Percentiles rank a stretch among this genome's conserved stretches.
phyloP scores from a whole-genome alignment of 2,113 vertebrate species.

The Halcyon malimbica region DNA sequence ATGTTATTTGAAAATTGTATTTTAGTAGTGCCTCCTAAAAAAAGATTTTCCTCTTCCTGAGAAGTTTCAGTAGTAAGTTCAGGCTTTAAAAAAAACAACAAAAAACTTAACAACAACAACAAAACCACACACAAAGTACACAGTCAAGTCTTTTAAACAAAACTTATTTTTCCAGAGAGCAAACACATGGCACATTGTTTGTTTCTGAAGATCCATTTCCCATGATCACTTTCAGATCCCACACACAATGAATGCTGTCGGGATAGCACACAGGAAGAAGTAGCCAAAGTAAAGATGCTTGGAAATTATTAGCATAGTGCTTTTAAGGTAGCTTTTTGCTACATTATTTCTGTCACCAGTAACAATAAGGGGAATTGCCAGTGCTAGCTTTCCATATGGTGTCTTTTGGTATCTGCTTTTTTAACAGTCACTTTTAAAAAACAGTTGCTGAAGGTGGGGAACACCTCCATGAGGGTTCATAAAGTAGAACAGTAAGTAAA shows the following conservation, averaged over 20 bases:
- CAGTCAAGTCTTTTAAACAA: background rate
- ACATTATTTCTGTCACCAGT: background rate
- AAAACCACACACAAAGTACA: background rate
- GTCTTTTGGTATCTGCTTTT: background rate
- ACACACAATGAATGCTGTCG: background rate
- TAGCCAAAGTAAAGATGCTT: background rate
- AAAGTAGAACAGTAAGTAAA: background rate
- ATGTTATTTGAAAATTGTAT: background rate
- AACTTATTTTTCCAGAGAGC: background rate
- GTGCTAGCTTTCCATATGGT: background rate
- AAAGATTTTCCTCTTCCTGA: background rate
- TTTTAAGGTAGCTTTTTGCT: background rate
- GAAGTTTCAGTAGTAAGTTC: background rate
- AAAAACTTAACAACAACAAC: background rate
- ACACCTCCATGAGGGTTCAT: background rate
- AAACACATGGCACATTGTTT: background rate
- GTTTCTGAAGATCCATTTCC: background rate
- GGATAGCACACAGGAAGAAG: background rate
- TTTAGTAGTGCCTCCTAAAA: background rate
- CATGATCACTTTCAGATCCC: background rate
- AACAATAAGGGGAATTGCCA: background rate
- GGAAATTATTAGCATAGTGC: fast-evolving
- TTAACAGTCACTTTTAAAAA: background rate
- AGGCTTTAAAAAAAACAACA: background rate
- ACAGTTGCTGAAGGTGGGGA: background rate